phyloP scores from a whole-genome alignment of 2,113 vertebrate genomes.

The Nothobranchius kuhntae region DNA sequence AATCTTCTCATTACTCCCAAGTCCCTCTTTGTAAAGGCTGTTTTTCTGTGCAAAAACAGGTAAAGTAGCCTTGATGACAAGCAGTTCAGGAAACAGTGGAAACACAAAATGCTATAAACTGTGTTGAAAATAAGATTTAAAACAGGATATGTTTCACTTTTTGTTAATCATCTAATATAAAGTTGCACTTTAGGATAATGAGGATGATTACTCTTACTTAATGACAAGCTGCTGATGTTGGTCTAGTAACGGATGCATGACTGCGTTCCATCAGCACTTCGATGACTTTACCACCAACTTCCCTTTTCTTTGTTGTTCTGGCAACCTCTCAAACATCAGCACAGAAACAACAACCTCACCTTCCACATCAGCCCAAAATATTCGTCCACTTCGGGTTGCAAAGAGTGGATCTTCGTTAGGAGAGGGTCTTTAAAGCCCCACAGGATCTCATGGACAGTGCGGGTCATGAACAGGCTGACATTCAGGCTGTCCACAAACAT shows the following conservation, averaged over 20 bases:
- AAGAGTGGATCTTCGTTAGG: slow-evolving; percentile 77
- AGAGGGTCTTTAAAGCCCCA: slow-evolving; percentile 95
- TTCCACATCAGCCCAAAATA: slow-evolving; percentile 91
- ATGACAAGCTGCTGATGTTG: slow-evolving; percentile 11
- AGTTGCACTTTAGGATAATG: slow-evolving; percentile 8
- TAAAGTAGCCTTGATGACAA: neutral
- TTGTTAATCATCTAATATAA: no score
- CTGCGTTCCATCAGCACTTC: slow-evolving; percentile 38
- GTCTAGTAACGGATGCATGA: slow-evolving; percentile 40
- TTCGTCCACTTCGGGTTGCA: slow-evolving; percentile 80
- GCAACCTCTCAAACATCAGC: neutral
- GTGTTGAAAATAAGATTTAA: neutral
- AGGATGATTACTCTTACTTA: neutral
- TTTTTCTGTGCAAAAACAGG: slow-evolving; percentile 85
- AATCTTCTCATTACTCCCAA: slow-evolving; percentile 89
- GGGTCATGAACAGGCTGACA: slow-evolving; percentile 83
- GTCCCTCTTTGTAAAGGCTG: slow-evolving; percentile 91
- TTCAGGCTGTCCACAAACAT: slow-evolving; percentile 64
- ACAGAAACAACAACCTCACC: slow-evolving; percentile 69
- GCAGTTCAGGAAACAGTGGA: neutral
- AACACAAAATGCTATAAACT: neutral
- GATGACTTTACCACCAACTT: neutral
- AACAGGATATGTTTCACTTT: neutral
- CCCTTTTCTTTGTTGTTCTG: neutral
- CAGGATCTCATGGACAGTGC: slow-evolving; percentile 85